Evolutionary conservation across 1,140 invertebrate species (phyloP).

Genomic region (Ceratina japonica): DNA sequence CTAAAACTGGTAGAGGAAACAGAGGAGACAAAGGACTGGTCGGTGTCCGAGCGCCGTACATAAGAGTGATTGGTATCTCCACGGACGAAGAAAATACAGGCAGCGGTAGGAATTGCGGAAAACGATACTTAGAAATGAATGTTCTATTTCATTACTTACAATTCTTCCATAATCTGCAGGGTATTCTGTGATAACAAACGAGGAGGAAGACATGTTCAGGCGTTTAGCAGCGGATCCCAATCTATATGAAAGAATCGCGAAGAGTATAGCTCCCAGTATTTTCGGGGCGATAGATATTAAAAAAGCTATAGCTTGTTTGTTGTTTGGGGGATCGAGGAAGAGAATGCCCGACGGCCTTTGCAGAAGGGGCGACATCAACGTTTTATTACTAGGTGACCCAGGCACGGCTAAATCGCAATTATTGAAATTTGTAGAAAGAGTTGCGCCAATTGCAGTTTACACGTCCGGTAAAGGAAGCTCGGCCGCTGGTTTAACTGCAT

Average conservation of each 20-base stretch:
- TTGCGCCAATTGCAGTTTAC: slow-evolving; percentile 97
- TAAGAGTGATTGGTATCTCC: slow-evolving; percentile 95
- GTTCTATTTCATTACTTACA: no score
- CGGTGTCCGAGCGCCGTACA: slow-evolving; percentile 95
- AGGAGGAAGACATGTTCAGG: slow-evolving; percentile 96
- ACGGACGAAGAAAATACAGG: slow-evolving; percentile 85
- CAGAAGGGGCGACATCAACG: slow-evolving; percentile 97
- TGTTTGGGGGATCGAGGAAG: slow-evolving; percentile 96
- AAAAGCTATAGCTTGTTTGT: slow-evolving; percentile 96
- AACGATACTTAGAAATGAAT: no score
- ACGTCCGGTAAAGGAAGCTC: slow-evolving; percentile 99
- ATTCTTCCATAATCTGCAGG: slow-evolving; percentile 43
- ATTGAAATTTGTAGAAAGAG: slow-evolving; percentile 98
- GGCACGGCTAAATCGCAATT: slow-evolving; percentile 99
- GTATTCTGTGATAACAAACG: slow-evolving; percentile 82
- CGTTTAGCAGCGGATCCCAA: slow-evolving; percentile 91
- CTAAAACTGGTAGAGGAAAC: slow-evolving; percentile 82
- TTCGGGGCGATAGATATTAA: slow-evolving; percentile 97
- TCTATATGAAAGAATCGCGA: slow-evolving; percentile 93
- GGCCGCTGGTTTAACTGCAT: slow-evolving; percentile 98
- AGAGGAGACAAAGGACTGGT: slow-evolving; percentile 92
- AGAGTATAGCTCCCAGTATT: slow-evolving; percentile 98
- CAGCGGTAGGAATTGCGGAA: slow-evolving; percentile 82
- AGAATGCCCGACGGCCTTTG: slow-evolving; percentile 96
- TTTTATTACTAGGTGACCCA: slow-evolving; percentile 97